Evolutionary conservation across 2,113 vertebrate species (phyloP).

Genomic region (Rhynchopsitta pachyrhyncha): DNA sequence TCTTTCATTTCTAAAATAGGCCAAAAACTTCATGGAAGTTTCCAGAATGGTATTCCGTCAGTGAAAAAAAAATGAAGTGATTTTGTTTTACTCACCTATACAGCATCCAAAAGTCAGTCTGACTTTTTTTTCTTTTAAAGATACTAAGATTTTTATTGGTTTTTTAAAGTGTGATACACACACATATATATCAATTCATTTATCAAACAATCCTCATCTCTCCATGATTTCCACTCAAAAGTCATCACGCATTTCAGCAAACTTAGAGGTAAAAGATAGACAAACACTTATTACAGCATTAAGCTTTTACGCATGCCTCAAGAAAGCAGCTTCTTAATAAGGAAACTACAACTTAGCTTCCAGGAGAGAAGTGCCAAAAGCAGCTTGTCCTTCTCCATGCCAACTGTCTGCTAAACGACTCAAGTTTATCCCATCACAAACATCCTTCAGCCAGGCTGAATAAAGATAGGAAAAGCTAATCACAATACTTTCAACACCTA

Average conservation of each 20-base stretch:
- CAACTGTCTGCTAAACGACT: background rate
- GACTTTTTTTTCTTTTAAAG: background rate
- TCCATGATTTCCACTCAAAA: background rate
- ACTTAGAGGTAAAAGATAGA: background rate
- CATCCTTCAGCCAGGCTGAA: background rate
- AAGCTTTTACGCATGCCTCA: background rate
- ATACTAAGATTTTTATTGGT: background rate
- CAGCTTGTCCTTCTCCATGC: background rate
- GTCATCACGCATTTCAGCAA: background rate
- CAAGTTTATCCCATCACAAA: background rate
- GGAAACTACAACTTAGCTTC: background rate
- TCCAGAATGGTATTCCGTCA: background rate
- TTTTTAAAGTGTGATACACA: background rate
- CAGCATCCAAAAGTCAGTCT: background rate
- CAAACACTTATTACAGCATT: background rate
- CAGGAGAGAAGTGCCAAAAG: background rate
- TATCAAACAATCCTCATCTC: background rate
- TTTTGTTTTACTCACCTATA: background rate
- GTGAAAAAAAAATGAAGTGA: background rate
- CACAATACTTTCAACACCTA: background rate
- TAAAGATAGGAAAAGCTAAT: background rate
- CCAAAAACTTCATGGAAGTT: background rate
- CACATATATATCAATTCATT: background rate
- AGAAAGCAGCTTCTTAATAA: background rate
- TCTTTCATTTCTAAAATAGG: background rate